phyloP scores from a whole-genome alignment of 2,113 vertebrate species.

The Lepisosteus osseus region DNA sequence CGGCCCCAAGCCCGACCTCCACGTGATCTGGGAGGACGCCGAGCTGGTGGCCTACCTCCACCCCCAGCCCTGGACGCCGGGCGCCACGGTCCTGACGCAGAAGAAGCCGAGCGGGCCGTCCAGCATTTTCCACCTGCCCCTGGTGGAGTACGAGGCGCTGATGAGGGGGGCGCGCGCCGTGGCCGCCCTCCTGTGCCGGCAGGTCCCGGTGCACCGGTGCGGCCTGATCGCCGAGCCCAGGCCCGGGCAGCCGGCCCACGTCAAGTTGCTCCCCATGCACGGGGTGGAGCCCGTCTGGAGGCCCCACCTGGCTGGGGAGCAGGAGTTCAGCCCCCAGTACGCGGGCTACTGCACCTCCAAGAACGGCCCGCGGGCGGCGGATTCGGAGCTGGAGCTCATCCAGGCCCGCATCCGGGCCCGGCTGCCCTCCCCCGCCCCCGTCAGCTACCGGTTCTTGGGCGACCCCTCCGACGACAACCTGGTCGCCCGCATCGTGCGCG shows the following conservation, averaged over 20 bases:
- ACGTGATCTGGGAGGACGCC: slow-evolving; percentile 58
- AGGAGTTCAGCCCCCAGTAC: slow-evolving; percentile 51
- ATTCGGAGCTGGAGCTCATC: slow-evolving; percentile 43
- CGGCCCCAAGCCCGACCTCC: background rate
- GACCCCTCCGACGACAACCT: slow-evolving; percentile 41
- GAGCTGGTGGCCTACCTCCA: slow-evolving; percentile 60
- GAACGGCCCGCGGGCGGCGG: slow-evolving; percentile 56
- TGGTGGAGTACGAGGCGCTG: slow-evolving; percentile 46
- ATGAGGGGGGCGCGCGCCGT: slow-evolving; percentile 50
- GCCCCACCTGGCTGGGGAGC: slow-evolving; percentile 55
- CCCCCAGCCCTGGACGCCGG: slow-evolving; percentile 62
- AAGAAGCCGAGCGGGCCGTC: slow-evolving; percentile 5
- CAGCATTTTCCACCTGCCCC: slow-evolving; percentile 57
- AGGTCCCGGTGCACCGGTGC: slow-evolving; percentile 53
- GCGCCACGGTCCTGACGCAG: slow-evolving; percentile 53
- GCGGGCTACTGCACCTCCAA: slow-evolving; percentile 64
- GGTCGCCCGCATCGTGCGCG: slow-evolving; percentile 63
- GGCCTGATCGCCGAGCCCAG: slow-evolving; percentile 58
- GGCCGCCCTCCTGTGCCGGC: slow-evolving; percentile 51
- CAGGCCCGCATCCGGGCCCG: slow-evolving; percentile 46
- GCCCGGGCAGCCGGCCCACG: slow-evolving; percentile 38
- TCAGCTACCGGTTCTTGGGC: slow-evolving; percentile 50
- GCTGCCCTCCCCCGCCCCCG: slow-evolving; percentile 37
- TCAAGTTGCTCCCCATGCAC: slow-evolving; percentile 61
- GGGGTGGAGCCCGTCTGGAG: slow-evolving; percentile 58